Base-by-base conservation (phyloP, 2,888 invertebrate genomes). In the Drosophila bunnanda region DNA sequence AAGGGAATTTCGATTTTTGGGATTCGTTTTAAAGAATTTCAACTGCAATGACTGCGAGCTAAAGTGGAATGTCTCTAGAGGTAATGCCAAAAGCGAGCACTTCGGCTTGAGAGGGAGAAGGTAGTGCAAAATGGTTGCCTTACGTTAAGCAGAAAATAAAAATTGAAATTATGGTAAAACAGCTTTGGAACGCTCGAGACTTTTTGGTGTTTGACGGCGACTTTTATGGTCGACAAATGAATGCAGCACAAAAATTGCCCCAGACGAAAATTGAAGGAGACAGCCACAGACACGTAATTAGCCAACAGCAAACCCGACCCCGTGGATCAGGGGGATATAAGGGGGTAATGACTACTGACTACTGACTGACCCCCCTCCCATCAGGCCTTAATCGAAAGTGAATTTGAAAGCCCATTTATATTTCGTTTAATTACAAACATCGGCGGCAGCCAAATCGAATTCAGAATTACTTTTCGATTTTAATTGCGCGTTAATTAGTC, bases 191-290 rank as follows among this genome's bases (percentile, higher is more conserved):
- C 32, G 25, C 20, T 64, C 39, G 48, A 30, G 60, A 62, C 77
- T 78, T 82, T 79, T 85, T 85, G 78, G 81, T 61, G 71, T 75
- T 72, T 65, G 85, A 77, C 88, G 82, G 80, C 85, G 77, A 88
- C 88, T 82, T 84, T 88, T 84, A 88, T 84, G 83, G 83, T 72
- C 82, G 88, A 84, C 85, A 85, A 83, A 87, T 83, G 88, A 88
- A 85, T 82, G 81, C 79, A 82, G 74, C 85, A 25, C 44, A 78
- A 55, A 78, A 79, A 73, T 78, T 75, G 86, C 78, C 67, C 67
- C 67, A 82, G 75, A 84, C 80, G 82, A 87, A 83, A 84, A 84
- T 84, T 87, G 77, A 84, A 84, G 74, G 80, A 85, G 83, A 84
- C 83, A 84, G 86, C 80, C 70, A 82, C 75, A 78, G 76, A 82